A percentile compares a stretch with the other conserved stretches of the same genome.
phyloP scores from a whole-genome alignment of 2,888 invertebrate genomes.

The Arge pagana region DNA sequence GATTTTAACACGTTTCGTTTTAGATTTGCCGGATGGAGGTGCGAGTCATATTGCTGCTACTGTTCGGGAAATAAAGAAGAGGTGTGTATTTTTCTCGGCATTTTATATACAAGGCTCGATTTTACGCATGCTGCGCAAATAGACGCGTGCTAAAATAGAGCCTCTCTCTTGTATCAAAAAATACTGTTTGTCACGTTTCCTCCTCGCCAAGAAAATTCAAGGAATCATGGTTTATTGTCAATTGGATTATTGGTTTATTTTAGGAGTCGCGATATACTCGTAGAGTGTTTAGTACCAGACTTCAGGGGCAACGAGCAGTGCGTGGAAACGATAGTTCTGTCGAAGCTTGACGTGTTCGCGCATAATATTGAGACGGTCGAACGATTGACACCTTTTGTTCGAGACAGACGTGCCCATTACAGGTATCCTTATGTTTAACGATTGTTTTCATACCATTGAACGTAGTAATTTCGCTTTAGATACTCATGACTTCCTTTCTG shows the following conservation, averaged over 20 bases:
- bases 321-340: slow-evolving; percentile 75
- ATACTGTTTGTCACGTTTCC: not conserved
- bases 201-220: not conserved
- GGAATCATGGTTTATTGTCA: no score
- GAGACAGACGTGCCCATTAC: slow-evolving; percentile 92
- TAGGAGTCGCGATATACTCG: slow-evolving; percentile 81
- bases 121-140: no score
- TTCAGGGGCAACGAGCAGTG: slow-evolving; percentile 82
- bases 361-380: slow-evolving; percentile 99
- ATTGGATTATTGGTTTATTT: slow-evolving; percentile 21
- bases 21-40: slow-evolving; percentile 93
- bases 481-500: slow-evolving; percentile 15
- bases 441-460: not conserved
- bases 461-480: not conserved
- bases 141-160: not conserved
- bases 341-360: slow-evolving; percentile 94
- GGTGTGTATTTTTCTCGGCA: slow-evolving; percentile 37
- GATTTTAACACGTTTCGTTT: slow-evolving; percentile 36
- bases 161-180: not conserved
- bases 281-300: slow-evolving; percentile 97
- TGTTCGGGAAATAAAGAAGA: slow-evolving; percentile 49
- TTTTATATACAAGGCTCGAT: not conserved
- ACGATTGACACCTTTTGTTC: slow-evolving; percentile 84
- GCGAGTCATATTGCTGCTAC: slow-evolving; percentile 93
- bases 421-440: slow-evolving; percentile 52